A percentile compares a stretch with the other conserved stretches of the same genome.
These are phyloP conservation scores for Aythya baeri DNA, from an alignment of 2,113 vertebrate species.

Conservation along the genomic window DNA sequence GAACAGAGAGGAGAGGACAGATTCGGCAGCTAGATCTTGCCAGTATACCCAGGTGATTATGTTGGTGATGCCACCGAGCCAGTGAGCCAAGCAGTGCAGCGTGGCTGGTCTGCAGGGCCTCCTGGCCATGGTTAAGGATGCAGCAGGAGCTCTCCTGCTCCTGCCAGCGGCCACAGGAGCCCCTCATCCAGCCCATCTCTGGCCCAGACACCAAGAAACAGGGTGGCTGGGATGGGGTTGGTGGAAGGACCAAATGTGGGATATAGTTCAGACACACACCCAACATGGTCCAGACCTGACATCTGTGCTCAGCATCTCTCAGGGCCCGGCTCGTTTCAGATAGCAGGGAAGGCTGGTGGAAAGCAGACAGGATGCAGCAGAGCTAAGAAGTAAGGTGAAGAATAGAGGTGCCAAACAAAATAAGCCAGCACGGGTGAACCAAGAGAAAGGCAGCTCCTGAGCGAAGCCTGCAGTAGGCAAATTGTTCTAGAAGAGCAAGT, in stretches of 20 bases:
- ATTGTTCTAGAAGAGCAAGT: neutral
- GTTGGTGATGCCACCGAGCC: fast-evolving
- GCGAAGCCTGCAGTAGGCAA: neutral
- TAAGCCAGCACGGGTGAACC: fast-evolving
- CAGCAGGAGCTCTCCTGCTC: neutral
- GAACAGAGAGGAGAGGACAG: neutral
- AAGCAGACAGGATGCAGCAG: fast-evolving
- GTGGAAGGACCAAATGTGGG: neutral
- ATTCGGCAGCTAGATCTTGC: neutral
- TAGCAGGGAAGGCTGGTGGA: neutral
- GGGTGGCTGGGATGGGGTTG: neutral
- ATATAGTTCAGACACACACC: neutral
- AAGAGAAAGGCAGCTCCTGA: neutral
- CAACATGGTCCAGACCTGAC: neutral
- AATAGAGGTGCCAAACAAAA: neutral
- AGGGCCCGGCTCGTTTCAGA: neutral
- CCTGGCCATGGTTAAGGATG: neutral
- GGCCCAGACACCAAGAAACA: neutral
- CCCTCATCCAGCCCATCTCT: neutral
- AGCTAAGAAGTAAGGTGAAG: neutral
- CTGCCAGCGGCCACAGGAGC: neutral
- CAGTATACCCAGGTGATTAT: fast-evolving
- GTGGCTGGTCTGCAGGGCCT: neutral
- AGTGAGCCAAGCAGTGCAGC: neutral
- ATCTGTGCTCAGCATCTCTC: neutral